These are phyloP conservation scores for Contarinia nasturtii DNA, from an alignment of 1,140 invertebrate species.

Conservation along the genomic window DNA sequence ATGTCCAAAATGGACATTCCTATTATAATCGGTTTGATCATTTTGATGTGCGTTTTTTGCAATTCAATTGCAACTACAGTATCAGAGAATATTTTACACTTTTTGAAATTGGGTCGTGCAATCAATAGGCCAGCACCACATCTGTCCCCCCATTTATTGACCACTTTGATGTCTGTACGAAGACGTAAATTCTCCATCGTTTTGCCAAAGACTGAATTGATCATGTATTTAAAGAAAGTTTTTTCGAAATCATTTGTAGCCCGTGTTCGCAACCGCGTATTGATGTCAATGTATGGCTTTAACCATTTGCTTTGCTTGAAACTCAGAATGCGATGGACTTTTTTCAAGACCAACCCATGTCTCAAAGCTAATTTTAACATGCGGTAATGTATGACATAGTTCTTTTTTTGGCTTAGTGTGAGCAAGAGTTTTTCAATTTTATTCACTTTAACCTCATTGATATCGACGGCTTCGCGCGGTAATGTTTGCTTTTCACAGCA, in stretches of 20 bases:
- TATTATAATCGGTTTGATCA: constrained; percentile 25
- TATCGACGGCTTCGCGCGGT: no score
- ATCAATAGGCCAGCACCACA: constrained; percentile 17
- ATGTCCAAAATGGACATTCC: no score
- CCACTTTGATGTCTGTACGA: constrained; percentile 22
- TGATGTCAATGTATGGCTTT: constrained; percentile 25
- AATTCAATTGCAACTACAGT: constrained; percentile 21
- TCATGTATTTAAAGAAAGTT: constrained; percentile 29
- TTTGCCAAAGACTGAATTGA: constrained; percentile 28
- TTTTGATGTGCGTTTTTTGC: constrained; percentile 12
- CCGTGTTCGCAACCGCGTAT: constrained; percentile 19
- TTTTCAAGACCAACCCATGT: constrained; percentile 24
- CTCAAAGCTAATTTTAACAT: constrained; percentile 26
- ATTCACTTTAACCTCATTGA: no score
- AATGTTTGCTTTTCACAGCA: constrained; percentile 18
- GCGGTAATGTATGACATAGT: no score
- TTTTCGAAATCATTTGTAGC: constrained; percentile 28
- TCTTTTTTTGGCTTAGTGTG: constrained; percentile 19
- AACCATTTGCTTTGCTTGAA: constrained; percentile 30
- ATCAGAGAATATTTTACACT: constrained; percentile 15
- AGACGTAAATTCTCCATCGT: constrained; percentile 29
- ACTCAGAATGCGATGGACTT: constrained; percentile 28
- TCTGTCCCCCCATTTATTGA: constrained; percentile 14
- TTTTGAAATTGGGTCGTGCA: constrained; percentile 22
- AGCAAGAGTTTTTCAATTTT: constrained; percentile 18